Conservation (phyloP, 2,888 invertebrate genomes). For the Pocota personata region DNA sequence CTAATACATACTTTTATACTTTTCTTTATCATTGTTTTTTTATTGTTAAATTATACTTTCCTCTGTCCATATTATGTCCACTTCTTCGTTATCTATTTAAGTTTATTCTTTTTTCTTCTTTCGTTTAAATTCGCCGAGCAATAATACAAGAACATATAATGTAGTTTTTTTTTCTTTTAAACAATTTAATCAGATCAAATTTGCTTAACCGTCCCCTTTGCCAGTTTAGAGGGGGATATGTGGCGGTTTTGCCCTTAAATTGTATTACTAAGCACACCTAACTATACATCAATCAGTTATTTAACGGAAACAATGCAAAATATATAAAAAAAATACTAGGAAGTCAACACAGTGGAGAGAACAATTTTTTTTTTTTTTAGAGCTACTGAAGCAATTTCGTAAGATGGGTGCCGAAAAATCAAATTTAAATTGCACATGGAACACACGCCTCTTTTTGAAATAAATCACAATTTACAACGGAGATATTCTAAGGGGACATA, state of each 20-base stretch:
- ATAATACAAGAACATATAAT: conserved; percentile 5
- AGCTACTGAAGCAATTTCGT: conserved; percentile 8
- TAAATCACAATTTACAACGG: conserved; percentile 53
- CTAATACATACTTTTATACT: conserved; percentile 63
- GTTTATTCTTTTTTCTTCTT: conserved; percentile 10
- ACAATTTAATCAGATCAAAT: conserved; percentile 16
- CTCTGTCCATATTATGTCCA: conserved; percentile 44
- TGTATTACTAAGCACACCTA: conserved; percentile 62
- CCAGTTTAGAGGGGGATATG: conserved; percentile 56
- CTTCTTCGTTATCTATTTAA: conserved; percentile 39
- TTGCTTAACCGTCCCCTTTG: conserved; percentile 16
- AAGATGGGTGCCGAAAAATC: conserved; percentile 3
- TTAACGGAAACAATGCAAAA: conserved; percentile 47
- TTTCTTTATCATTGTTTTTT: conserved; percentile 30
- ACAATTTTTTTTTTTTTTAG: neutral
- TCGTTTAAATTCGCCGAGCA: conserved; percentile 23
- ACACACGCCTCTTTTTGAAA: conserved; percentile 33
- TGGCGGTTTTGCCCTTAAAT: conserved; percentile 46
- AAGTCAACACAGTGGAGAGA: conserved; percentile 1
- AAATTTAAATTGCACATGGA: conserved; percentile 59
- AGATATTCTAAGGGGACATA: conserved; percentile 25
- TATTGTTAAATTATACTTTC: conserved; percentile 30
- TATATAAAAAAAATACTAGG: neutral
- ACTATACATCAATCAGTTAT: conserved; percentile 50
- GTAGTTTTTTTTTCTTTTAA: conserved; percentile 1